A percentile compares a stretch with the other conserved stretches of the same genome.
These are phyloP conservation scores for Oncorhynchus mykiss DNA, from an alignment of 2,113 vertebrate species.

Conservation along the genomic window DNA sequence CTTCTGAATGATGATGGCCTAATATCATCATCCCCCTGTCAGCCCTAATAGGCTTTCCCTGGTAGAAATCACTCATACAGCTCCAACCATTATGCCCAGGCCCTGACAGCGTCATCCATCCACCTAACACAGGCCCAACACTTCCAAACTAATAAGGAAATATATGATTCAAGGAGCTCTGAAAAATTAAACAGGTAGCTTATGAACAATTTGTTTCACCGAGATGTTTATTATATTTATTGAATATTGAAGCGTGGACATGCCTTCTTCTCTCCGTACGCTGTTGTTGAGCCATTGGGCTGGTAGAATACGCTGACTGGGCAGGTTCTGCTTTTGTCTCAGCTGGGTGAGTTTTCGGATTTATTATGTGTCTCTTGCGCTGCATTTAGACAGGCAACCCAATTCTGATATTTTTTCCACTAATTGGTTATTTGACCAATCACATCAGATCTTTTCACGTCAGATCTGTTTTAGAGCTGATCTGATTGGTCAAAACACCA, in stretches of 20 bases:
- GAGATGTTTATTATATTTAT: slow-evolving; percentile 96
- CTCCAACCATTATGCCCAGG: slow-evolving; percentile 94
- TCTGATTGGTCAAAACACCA: too few relatives aligned
- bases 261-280: slow-evolving; percentile 68
- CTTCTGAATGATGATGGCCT: slow-evolving; percentile 99
- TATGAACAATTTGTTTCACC: slow-evolving; percentile 98
- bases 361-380: slow-evolving; percentile 24
- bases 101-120: slow-evolving; percentile 98
- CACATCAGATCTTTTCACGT: too few relatives aligned
- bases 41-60: slow-evolving; percentile 99
- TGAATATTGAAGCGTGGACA: slow-evolving; percentile 85
- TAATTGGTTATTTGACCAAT: too few relatives aligned
- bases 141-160: slow-evolving; percentile 99
- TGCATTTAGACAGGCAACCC: too few relatives aligned
- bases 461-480: too few relatives aligned
- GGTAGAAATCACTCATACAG: slow-evolving; percentile 99
- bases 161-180: slow-evolving; percentile 96
- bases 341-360: neutral
- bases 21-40: slow-evolving; percentile 99
- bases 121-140: slow-evolving; percentile 89
- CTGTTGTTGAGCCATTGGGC: slow-evolving; percentile 41
- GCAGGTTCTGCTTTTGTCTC: slow-evolving; percentile 38
- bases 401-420: too few relatives aligned
- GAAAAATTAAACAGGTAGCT: slow-evolving; percentile 99
- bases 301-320: slow-evolving; percentile 50